Base-by-base conservation (phyloP, 2,113 vertebrate genomes). In the Delphinapterus leucas region DNA sequence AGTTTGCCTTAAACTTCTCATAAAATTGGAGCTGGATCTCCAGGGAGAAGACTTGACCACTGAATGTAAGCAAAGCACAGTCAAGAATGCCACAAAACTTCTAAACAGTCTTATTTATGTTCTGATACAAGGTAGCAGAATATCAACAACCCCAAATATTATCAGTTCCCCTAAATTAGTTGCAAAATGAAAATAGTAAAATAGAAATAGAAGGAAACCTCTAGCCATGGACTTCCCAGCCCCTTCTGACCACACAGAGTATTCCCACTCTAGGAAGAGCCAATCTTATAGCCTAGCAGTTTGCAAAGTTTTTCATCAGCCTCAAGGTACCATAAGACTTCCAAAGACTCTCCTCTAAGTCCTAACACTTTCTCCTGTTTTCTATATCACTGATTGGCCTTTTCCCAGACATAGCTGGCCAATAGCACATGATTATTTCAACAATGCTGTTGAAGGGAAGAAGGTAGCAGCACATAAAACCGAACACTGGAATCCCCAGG, bases 161-260 rank as follows among this genome's bases (percentile, higher is more conserved):
- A 68, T 41, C 20, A 63, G 20, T 41, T 80, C 25, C 65, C 25
- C 53, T 47, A 49, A 92, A 76, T 41, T 76, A 49, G 41, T 60
- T 36, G 33, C 60, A 28, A 92, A 96, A 90, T 80, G 61, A 84
- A 96, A 80, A 36, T 60, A 70, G 17, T 38, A 92, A 70, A 92
- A 60, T 18, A 58, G 26, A 76, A 84, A 58, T 25, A 68, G 18
- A 94, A 86, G 53, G 25, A 58, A 92, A 96, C 21, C 55, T 74
- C 68, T 79, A 38, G 4, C 21, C 28, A 84, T 61, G 31, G 58
- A 49, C 53, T 94, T 86, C 5, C 25, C 53, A 94, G 41, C 9
- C 31, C 11, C 36, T 63, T 41, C 18, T 68, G 47, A 84, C 38
- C 31, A 76, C 14, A 92, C 17, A 77, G 3, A 86, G n/a, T 36